Conservation (phyloP, 2,113 vertebrate species). For the Cochlearius cochlearius region DNA sequence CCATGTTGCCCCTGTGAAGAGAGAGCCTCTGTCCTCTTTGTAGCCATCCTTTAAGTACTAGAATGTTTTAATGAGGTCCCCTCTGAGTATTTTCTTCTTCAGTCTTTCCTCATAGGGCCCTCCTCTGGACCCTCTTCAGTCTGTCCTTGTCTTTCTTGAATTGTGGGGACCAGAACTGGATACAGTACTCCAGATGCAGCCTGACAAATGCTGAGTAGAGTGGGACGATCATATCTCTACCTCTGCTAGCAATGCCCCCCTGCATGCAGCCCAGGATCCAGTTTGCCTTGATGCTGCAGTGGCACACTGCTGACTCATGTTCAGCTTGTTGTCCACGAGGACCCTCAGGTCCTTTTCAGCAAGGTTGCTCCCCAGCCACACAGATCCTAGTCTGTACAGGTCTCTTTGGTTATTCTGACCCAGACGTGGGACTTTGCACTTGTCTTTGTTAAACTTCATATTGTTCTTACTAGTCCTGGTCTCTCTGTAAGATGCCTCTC, state of each 20-base stretch:
- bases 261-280: not conserved
- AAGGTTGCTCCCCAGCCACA: not conserved
- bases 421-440: not conserved
- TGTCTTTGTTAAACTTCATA: not conserved
- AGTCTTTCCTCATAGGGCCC: not conserved
- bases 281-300: not conserved
- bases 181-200: not conserved
- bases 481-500: not conserved
- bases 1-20: not conserved
- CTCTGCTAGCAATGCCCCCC: not conserved
- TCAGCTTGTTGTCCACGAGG: not conserved
- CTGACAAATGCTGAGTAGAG: not conserved
- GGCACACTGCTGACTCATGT: not conserved
- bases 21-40: not conserved
- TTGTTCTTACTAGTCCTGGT: not conserved
- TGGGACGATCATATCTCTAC: not conserved
- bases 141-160: not conserved
- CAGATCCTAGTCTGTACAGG: not conserved
- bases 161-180: not conserved
- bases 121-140: not conserved
- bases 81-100: not conserved
- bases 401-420: not conserved
- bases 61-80: too few species aligned
- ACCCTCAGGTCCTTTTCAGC: not conserved
- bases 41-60: not conserved